These are phyloP conservation scores for Drosophila maculinotata DNA, from an alignment of 2,888 invertebrate species.

Conservation along the genomic window DNA sequence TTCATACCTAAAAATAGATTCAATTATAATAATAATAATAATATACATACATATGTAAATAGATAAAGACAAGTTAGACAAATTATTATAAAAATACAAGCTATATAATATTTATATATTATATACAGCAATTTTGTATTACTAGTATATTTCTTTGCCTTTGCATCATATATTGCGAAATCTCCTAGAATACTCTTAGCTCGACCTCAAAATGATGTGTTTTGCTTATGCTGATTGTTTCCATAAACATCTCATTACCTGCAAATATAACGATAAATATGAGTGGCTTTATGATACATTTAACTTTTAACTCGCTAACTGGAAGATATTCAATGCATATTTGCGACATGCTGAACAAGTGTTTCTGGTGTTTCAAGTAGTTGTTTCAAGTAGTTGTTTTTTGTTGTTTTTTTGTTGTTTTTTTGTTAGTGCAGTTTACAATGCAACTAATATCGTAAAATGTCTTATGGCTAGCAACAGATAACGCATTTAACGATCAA, in stretches of 20 bases:
- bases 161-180: no score
- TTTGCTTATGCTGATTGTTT: conserved; percentile 21
- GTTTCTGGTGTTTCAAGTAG: conserved; percentile 39
- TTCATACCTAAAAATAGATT: no score
- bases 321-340: conserved; percentile 16
- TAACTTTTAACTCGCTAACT: conserved; percentile 13
- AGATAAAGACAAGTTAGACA: no score
- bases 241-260: conserved; percentile 38
- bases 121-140: no score
- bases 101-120: no score
- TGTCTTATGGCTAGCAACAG: conserved; percentile 75
- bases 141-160: no score
- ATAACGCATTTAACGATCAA: conserved; percentile 76
- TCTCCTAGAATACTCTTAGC: not conserved
- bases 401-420: conserved; percentile 1
- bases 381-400: conserved; percentile 9
- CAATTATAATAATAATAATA: no score
- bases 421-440: conserved; percentile 50
- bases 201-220: conserved; percentile 15
- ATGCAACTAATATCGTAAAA: conserved; percentile 73
- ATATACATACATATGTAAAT: no score
- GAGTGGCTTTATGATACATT: conserved; percentile 36
- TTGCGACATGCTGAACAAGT: conserved; percentile 41
- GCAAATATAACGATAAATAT: conserved; percentile 37
- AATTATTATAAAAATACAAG: no score